A percentile compares a stretch with the other conserved stretches of the same genome.
These are phyloP conservation scores for Dicaeum eximium DNA, from an alignment of 2,113 vertebrate genomes.

Conservation along the genomic window DNA sequence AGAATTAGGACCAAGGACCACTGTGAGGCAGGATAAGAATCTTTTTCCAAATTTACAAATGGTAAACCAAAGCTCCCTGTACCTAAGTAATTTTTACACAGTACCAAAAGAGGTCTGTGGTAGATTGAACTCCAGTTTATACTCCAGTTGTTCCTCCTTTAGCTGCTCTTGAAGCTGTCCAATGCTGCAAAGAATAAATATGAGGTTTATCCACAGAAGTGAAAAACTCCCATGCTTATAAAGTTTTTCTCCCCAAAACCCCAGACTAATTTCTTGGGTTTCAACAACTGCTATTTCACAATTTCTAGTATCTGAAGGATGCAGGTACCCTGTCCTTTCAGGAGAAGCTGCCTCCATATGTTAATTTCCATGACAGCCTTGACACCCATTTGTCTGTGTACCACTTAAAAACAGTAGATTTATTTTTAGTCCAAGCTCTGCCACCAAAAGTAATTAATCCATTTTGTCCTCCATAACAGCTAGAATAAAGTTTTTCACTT, in stretches of 20 bases:
- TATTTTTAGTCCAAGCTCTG: neutral
- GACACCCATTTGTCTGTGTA: neutral
- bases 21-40: neutral
- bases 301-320: neutral
- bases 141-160: neutral
- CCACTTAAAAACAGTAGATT: neutral
- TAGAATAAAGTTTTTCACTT: neutral
- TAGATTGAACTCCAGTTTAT: neutral
- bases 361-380: neutral
- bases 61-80: neutral
- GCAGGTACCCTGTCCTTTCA: neutral
- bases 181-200: neutral
- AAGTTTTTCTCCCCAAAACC: neutral
- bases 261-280: neutral
- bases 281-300: neutral
- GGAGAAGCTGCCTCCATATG: neutral
- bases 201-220: neutral
- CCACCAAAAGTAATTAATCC: neutral
- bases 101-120: neutral
- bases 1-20: neutral
- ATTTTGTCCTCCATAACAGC: neutral
- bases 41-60: neutral
- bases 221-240: neutral
- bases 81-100: neutral
- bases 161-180: neutral